A percentile compares a stretch with the other conserved stretches of the same genome.
phyloP scores from a whole-genome alignment of 2,797 vertebrate species.

The Leptodactylus fallax region DNA sequence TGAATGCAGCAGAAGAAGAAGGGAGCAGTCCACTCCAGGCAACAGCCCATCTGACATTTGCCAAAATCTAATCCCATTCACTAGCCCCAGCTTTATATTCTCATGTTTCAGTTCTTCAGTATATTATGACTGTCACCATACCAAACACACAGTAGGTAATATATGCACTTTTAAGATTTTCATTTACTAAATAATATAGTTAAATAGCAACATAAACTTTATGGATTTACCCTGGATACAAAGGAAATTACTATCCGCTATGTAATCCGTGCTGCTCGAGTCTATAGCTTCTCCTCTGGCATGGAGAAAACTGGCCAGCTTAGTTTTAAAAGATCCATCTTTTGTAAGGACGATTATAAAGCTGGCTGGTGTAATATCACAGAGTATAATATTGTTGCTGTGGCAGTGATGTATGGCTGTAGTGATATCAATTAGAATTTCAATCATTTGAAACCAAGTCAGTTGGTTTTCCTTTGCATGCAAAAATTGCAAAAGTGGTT shows the following conservation, averaged over 20 bases:
- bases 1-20: too few species aligned
- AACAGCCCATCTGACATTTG: too few species aligned
- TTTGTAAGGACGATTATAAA: constrained; percentile 35
- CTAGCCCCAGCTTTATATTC: too few species aligned
- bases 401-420: constrained; percentile 54
- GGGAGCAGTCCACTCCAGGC: too few species aligned
- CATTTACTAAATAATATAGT: neutral
- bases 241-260: neutral
- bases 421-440: constrained; percentile 55
- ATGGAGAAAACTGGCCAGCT: constrained; percentile 57
- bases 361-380: constrained; percentile 61
- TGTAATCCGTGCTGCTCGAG: neutral
- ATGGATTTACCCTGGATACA: constrained; percentile 44
- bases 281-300: constrained; percentile 32
- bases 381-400: constrained; percentile 50
- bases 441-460: constrained; percentile 19
- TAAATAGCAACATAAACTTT: neutral
- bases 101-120: too few species aligned
- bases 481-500: constrained; percentile 49
- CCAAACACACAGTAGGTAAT: too few species aligned
- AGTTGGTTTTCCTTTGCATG: constrained; percentile 62
- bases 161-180: neutral
- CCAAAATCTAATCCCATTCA: too few species aligned
- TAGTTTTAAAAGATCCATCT: constrained; percentile 36
- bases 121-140: too few species aligned